Evolutionary conservation across 2,888 invertebrate genomes (phyloP).

Genomic region (Patella pellucida): DNA sequence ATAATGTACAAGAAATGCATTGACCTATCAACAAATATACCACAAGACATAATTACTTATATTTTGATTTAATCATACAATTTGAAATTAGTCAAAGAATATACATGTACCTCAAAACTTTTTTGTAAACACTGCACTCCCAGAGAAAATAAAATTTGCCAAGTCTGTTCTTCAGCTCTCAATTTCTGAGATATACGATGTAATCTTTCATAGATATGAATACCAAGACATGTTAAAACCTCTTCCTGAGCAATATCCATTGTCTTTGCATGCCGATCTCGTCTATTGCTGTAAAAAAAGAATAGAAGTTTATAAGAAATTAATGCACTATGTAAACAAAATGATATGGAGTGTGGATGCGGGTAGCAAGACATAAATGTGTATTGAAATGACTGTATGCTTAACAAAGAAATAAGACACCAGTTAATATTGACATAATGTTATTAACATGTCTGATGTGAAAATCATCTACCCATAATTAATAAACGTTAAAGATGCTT

Average conservation of each 20-base stretch:
- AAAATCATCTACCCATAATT: no score
- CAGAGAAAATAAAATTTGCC: constrained; percentile 89
- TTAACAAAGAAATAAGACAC: background rate
- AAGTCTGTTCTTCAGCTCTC: constrained; percentile 93
- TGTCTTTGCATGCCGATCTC: constrained; percentile 96
- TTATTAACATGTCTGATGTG: no score
- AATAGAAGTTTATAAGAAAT: background rate
- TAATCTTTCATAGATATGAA: constrained; percentile 91
- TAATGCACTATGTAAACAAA: background rate
- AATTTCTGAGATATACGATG: constrained; percentile 88
- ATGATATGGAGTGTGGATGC: constrained; percentile 13
- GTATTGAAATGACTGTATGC: background rate
- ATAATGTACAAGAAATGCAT: background rate
- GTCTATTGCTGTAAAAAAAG: constrained; percentile 73
- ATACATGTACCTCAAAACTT: constrained; percentile 78
- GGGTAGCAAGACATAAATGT: constrained; percentile 24
- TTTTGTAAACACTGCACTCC: constrained; percentile 86
- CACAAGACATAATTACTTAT: background rate
- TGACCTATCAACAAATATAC: background rate
- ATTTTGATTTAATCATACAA: no score
- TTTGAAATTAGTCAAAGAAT: background rate
- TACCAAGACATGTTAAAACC: constrained; percentile 92
- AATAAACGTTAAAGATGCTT: no score
- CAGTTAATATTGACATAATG: no score
- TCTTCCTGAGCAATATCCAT: constrained; percentile 96